phyloP scores from a whole-genome alignment of 2,113 vertebrate species.

The Athene cunicularia region DNA sequence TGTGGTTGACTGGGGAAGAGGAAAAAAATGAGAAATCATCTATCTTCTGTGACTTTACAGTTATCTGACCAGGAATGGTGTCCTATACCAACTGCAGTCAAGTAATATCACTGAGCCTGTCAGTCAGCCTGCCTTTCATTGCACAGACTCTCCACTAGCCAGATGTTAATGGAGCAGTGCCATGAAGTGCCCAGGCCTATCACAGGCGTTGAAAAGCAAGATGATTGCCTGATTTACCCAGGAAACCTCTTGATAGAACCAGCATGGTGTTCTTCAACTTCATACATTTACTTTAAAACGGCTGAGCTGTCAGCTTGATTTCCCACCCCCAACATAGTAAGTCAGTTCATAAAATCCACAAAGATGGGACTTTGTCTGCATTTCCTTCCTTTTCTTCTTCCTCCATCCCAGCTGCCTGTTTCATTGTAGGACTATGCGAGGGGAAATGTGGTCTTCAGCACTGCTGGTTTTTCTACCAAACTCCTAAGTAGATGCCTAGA shows the following conservation, averaged over 20 bases:
- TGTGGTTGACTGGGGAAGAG: neutral
- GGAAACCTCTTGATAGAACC: neutral
- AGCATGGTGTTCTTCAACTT: neutral
- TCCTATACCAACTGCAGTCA: fast-evolving
- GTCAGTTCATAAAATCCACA: neutral
- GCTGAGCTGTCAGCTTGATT: neutral
- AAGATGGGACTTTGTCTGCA: neutral
- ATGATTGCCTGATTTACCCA: neutral
- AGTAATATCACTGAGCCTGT: neutral
- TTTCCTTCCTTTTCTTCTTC: neutral
- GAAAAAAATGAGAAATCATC: neutral
- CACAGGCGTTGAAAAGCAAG: neutral
- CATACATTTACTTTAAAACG: neutral
- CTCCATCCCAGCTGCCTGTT: neutral
- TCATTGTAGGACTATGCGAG: neutral
- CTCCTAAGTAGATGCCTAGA: neutral
- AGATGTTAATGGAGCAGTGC: neutral
- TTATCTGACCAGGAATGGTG: neutral
- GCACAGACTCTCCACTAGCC: neutral
- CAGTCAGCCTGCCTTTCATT: neutral
- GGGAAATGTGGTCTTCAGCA: neutral
- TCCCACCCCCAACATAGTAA: neutral
- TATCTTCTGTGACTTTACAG: fast-evolving
- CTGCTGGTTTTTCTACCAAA: neutral
- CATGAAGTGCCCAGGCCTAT: neutral